Conservation (phyloP, 2,797 vertebrate species). For the Argya squamiceps region DNA sequence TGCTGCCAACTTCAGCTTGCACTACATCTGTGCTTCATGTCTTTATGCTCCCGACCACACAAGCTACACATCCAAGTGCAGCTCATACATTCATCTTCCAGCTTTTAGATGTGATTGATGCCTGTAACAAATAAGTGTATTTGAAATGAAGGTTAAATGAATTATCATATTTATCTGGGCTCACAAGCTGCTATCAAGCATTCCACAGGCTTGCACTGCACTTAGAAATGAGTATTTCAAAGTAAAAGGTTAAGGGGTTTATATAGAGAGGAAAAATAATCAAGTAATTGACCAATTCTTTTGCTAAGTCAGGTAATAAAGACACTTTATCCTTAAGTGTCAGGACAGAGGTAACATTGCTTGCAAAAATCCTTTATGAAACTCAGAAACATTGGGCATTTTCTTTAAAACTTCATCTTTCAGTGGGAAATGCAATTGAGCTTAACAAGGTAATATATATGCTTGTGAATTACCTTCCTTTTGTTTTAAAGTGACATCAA, state of each 20-base stretch:
- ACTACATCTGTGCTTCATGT: not conserved
- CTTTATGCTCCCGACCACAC: not conserved
- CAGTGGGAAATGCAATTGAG: not conserved
- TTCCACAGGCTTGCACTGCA: not conserved
- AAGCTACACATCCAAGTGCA: not conserved
- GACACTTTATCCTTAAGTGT: not conserved
- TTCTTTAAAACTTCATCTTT: not conserved
- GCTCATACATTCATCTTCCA: not conserved
- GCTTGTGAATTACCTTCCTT: not conserved
- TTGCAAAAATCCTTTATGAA: not conserved
- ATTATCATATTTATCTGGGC: not conserved
- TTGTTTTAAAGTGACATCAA: slow-evolving; percentile 4
- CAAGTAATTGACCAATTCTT: not conserved
- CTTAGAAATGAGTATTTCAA: not conserved
- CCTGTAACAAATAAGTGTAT: not conserved
- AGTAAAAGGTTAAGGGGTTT: not conserved
- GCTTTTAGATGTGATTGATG: not conserved
- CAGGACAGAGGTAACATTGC: rapidly evolving
- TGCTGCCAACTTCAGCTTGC: not conserved
- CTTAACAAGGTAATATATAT: not conserved
- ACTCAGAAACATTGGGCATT: not conserved
- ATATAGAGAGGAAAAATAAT: not conserved
- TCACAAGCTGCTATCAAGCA: not conserved
- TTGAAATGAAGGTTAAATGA: slow-evolving; percentile 21
- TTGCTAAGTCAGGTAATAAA: not conserved